Conservation (phyloP, 2,113 vertebrate genomes). For the Xerus inauris region DNA sequence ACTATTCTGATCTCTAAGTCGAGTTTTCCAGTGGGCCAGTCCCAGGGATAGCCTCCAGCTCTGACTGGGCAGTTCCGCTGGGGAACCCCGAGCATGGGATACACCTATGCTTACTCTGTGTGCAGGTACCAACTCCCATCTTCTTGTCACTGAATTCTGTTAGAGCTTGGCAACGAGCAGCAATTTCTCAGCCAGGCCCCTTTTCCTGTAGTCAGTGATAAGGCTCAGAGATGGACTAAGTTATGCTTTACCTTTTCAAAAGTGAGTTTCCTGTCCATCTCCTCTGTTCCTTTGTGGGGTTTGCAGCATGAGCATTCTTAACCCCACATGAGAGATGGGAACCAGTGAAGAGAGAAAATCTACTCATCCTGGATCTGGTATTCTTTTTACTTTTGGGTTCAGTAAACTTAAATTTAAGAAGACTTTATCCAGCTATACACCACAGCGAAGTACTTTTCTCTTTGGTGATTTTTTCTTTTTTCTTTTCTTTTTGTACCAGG, state of each 20-base stretch:
- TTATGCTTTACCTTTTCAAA: background rate
- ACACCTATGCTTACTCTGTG: accelerated
- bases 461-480: background rate
- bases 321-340: background rate
- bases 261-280: background rate
- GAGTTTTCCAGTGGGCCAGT: background rate
- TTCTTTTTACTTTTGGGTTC: background rate
- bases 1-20: background rate
- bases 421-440: background rate
- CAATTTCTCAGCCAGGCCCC: background rate
- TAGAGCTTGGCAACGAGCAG: background rate
- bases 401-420: background rate
- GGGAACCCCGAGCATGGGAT: background rate
- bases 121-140: background rate
- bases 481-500: too few relatives aligned
- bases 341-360: background rate
- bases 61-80: background rate
- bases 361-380: background rate
- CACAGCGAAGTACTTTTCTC: background rate
- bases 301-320: background rate
- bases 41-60: background rate
- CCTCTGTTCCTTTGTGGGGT: background rate
- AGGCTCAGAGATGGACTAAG: background rate
- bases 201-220: background rate
- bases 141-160: background rate